A percentile compares a stretch with the other conserved stretches of the same genome.
These are phyloP conservation scores for Arctia plantaginis DNA, from an alignment of 2,888 invertebrate genomes.

Conservation along the genomic window DNA sequence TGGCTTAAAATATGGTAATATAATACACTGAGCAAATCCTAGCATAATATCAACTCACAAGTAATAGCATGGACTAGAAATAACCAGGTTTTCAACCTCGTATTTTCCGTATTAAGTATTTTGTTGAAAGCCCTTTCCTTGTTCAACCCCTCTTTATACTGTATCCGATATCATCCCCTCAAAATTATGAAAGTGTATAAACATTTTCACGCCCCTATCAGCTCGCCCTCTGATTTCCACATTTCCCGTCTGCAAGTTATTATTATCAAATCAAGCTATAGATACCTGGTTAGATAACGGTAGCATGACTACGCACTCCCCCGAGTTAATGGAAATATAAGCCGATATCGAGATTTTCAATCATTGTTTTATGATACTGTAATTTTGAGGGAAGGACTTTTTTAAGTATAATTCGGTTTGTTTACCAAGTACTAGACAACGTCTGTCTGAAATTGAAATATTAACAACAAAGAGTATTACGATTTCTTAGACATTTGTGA, in stretches of 20 bases:
- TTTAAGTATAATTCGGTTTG: constrained; percentile 48
- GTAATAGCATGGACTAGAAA: constrained; percentile 67
- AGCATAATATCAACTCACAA: constrained; percentile 57
- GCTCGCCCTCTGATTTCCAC: constrained; percentile 77
- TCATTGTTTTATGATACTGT: constrained; percentile 83
- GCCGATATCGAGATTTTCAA: constrained; percentile 74
- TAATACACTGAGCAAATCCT: constrained; percentile 60
- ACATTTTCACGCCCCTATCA: constrained; percentile 83
- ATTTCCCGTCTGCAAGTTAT: constrained; percentile 79
- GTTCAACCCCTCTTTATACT: constrained; percentile 72
- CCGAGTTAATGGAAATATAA: constrained; percentile 78
- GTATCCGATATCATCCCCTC: constrained; percentile 82
- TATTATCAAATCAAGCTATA: constrained; percentile 86
- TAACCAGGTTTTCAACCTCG: constrained; percentile 78
- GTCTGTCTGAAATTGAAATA: not conserved
- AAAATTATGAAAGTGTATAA: constrained; percentile 86
- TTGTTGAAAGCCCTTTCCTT: constrained; percentile 78
- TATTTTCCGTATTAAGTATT: constrained; percentile 83
- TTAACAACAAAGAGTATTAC: not conserved
- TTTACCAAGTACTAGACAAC: constrained; percentile 16
- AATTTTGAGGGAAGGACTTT: constrained; percentile 63
- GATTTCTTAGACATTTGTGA: not conserved
- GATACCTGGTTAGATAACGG: constrained; percentile 80
- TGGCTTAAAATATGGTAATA: constrained; percentile 57
- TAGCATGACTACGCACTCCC: constrained; percentile 73